Conservation (phyloP, 2,888 invertebrate species). For the Meiosimyza platycephala region DNA sequence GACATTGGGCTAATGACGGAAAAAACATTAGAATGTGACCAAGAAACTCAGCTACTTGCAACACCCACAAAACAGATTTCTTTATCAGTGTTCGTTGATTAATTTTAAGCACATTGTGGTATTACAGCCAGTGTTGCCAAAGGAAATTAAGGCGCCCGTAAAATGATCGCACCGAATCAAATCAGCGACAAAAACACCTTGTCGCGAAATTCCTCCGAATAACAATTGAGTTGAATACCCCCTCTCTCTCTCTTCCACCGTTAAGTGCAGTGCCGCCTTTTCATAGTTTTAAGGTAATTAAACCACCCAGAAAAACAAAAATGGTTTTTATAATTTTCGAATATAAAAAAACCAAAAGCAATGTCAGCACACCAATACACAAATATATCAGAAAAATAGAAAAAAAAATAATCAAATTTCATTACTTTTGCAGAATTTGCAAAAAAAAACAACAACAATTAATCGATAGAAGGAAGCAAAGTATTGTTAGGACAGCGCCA, state of each 20-base stretch:
- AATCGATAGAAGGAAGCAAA: no score
- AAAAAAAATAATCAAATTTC: no score
- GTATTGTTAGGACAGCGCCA: no score
- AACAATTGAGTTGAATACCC: no score
- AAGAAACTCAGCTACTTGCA: not conserved
- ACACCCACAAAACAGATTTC: not conserved
- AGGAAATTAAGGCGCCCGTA: constrained; percentile 36
- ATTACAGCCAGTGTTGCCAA: constrained; percentile 26
- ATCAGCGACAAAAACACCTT: constrained; percentile 40
- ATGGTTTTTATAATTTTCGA: not conserved
- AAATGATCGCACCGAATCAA: constrained; percentile 44
- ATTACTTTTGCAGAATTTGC: constrained; percentile 6
- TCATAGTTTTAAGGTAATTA: constrained; percentile 57
- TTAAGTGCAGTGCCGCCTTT: constrained; percentile 40
- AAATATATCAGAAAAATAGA: no score
- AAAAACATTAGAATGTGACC: not conserved
- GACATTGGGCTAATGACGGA: not conserved
- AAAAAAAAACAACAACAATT: constrained; percentile 3
- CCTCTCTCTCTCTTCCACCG: not conserved
- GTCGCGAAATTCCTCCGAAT: constrained; percentile 25
- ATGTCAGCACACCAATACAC: constrained; percentile 21
- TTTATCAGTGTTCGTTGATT: not conserved
- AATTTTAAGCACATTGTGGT: not conserved
- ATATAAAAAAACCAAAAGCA: constrained; percentile 12
- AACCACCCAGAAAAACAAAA: constrained; percentile 48